Percentiles rank a stretch among this genome's conserved stretches.
phyloP scores from a whole-genome alignment of 2,888 invertebrate species.

The Megaustenia siamemsis region DNA sequence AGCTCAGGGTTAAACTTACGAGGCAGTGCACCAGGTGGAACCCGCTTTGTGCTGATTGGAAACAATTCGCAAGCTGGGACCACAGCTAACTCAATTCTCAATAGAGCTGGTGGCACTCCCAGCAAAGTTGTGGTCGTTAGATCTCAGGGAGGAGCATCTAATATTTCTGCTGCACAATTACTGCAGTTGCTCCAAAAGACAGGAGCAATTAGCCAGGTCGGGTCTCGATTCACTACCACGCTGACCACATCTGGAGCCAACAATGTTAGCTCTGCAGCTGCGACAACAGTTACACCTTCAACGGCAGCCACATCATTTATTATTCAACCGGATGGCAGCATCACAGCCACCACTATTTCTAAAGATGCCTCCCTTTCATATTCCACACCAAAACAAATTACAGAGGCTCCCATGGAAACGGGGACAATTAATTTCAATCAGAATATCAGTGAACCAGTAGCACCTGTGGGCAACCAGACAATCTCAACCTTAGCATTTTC shows the following conservation, averaged over 20 bases:
- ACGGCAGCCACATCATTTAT: slow-evolving; percentile 11
- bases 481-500: slow-evolving; percentile 11
- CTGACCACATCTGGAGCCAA: neutral
- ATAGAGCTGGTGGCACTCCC: slow-evolving; percentile 18
- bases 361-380: neutral
- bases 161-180: slow-evolving; percentile 34
- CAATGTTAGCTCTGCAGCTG: neutral
- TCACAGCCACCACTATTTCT: neutral
- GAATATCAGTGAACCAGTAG: neutral
- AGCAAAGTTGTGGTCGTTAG: slow-evolving; percentile 43
- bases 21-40: neutral
- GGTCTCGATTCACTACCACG: slow-evolving; percentile 31
- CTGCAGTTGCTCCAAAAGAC: slow-evolving; percentile 49
- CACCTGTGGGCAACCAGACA: neutral
- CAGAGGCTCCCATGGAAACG: neutral
- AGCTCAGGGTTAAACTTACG: slow-evolving; percentile 13
- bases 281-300: slow-evolving; percentile 5
- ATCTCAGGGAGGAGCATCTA: slow-evolving; percentile 38
- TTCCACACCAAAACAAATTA: neutral
- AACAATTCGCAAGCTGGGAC: slow-evolving; percentile 4
- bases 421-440: neutral
- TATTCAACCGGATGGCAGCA: slow-evolving; percentile 29
- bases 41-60: slow-evolving; percentile 33
- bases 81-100: neutral
- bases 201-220: slow-evolving; percentile 38